A percentile compares a stretch with the other conserved stretches of the same genome.
Conservation (phyloP, 2,797 vertebrate species). For the Rhinichthys osculus region DNA sequence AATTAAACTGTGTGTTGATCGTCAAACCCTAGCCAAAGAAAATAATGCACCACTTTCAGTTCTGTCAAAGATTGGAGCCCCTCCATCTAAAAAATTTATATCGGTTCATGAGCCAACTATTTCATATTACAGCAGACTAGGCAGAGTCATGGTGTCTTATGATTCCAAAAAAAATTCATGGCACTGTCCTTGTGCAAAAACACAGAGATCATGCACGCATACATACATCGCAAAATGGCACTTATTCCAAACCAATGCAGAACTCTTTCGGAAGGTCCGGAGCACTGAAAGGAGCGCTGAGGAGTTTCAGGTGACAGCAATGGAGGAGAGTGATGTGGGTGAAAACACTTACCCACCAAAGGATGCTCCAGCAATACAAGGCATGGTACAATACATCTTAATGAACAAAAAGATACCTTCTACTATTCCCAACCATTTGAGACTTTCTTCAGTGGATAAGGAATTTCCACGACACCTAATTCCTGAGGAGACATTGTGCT, state of each 20-base stretch:
- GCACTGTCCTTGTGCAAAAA: conserved; percentile 41
- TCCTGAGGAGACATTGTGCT: conserved; percentile 23
- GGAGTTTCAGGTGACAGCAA: background rate
- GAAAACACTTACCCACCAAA: background rate
- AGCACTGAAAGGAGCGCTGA: conserved; percentile 5
- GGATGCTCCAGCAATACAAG: background rate
- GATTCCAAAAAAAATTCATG: no score
- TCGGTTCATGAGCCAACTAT: conserved; percentile 30
- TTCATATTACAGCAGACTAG: conserved; percentile 37
- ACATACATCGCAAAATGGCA: conserved; percentile 51
- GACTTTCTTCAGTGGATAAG: background rate
- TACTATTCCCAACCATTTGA: conserved; percentile 17
- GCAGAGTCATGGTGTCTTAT: conserved; percentile 33
- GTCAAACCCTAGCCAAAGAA: conserved; percentile 18
- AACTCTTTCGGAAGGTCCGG: conserved; percentile 3
- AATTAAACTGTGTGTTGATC: background rate
- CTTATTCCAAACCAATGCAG: conserved; percentile 4
- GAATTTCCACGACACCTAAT: conserved; percentile 26
- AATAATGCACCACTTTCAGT: conserved; percentile 19
- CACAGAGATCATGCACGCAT: conserved; percentile 11
- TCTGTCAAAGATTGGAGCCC: background rate
- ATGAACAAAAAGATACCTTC: background rate
- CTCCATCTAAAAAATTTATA: background rate
- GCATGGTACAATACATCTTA: background rate
- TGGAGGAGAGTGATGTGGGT: background rate